Conservation (phyloP, 2,888 invertebrate species). For the Andrena chrysosceles region DNA sequence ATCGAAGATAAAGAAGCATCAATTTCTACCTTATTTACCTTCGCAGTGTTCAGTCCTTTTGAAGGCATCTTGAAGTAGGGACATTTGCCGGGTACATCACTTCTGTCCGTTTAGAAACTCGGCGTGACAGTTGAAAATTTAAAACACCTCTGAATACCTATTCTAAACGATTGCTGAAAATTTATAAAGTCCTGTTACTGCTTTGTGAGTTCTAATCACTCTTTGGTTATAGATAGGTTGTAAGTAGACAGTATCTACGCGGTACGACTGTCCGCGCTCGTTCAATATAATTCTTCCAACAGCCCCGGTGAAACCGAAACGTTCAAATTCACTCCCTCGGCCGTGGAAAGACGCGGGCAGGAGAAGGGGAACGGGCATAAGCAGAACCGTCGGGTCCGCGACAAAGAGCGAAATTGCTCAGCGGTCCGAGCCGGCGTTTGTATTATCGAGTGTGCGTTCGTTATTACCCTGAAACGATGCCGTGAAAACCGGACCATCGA, state of each 20-base stretch:
- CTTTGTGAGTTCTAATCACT: no score
- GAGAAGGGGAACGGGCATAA: not conserved
- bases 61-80: no score
- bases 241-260: no score
- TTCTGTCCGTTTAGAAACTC: no score
- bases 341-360: constrained; percentile 5
- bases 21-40: no score
- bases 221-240: no score
- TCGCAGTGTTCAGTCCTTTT: no score
- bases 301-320: not conserved
- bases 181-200: no score
- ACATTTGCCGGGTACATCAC: no score
- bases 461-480: constrained; percentile 51
- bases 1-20: not conserved
- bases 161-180: no score
- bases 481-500: constrained; percentile 61
- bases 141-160: no score
- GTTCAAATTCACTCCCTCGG: not conserved
- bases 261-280: not conserved
- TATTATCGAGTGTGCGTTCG: constrained; percentile 50
- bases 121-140: no score
- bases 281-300: not conserved
- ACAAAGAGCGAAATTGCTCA: constrained; percentile 28
- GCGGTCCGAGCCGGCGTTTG: constrained; percentile 32
- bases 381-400: constrained; percentile 17